A percentile compares a stretch with the other conserved stretches of the same genome.
phyloP scores from a whole-genome alignment of 2,888 invertebrate species.

The Aphelenchoides bicaudatus region DNA sequence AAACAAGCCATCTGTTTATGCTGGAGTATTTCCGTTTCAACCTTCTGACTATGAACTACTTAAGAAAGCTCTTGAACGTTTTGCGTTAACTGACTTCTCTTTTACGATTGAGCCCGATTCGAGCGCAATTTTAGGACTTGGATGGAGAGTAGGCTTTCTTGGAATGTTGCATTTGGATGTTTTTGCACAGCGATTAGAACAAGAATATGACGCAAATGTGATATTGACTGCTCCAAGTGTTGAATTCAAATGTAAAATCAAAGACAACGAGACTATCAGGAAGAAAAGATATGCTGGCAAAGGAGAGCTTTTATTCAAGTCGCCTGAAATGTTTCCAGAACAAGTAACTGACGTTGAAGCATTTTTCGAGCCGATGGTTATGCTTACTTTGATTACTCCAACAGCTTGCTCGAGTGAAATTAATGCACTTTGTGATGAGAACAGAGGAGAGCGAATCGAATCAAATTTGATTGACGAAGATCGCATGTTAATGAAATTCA shows the following conservation, averaged over 20 bases:
- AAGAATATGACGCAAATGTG: constrained; percentile 65
- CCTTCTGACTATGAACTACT: constrained; percentile 62
- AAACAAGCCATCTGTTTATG: constrained; percentile 76
- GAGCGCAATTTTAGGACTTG: constrained; percentile 65
- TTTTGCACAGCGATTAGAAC: constrained; percentile 65
- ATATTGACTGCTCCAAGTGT: constrained; percentile 66
- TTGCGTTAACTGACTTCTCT: constrained; percentile 88
- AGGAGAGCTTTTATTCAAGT: constrained; percentile 39
- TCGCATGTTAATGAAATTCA: constrained; percentile 76
- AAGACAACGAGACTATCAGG: constrained; percentile 52
- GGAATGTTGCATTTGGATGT: constrained; percentile 66
- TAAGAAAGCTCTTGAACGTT: constrained; percentile 79
- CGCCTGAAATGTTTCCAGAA: constrained; percentile 30
- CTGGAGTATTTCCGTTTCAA: constrained; percentile 84
- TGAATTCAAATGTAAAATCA: constrained; percentile 63
- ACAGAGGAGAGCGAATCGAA: constrained; percentile 53
- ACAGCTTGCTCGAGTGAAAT: constrained; percentile 50
- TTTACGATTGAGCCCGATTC: constrained; percentile 75
- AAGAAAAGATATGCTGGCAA: constrained; percentile 49
- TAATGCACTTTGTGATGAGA: constrained; percentile 46
- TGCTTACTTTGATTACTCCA: constrained; percentile 51
- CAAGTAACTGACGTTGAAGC: constrained; percentile 45
- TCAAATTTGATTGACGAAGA: constrained; percentile 69
- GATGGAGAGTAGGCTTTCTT: constrained; percentile 62
- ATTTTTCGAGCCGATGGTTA: constrained; percentile 55